phyloP scores from a whole-genome alignment of 1,140 invertebrate genomes.

The Sitodiplosis mosellana region DNA sequence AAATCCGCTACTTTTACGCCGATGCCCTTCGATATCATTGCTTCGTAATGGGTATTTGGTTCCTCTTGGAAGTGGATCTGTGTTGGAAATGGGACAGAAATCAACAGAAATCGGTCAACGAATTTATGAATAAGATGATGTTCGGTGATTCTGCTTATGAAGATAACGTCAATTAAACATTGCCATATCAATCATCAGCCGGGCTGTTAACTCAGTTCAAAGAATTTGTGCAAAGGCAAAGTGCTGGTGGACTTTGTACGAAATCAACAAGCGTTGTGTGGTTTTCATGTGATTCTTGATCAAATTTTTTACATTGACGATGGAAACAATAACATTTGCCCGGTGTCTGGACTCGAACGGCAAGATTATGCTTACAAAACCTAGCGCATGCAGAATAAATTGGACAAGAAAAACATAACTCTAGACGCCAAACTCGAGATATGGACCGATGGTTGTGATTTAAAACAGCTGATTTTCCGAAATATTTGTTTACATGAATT shows the following conservation, averaged over 20 bases:
- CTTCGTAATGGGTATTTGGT: conserved; percentile 54
- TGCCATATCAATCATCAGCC: conserved; percentile 53
- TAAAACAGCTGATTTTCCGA: too few species aligned
- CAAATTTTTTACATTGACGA: conserved; percentile 53
- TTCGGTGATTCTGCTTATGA: too few species aligned
- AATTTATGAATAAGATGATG: too few species aligned
- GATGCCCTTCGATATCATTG: conserved; percentile 50
- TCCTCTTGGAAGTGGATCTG: conserved; percentile 53
- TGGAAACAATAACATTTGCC: conserved; percentile 63
- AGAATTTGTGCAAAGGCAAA: conserved; percentile 60
- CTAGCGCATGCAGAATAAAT: too few species aligned
- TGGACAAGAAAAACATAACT: too few species aligned
- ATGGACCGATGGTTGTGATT: too few species aligned
- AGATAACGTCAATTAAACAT: too few species aligned
- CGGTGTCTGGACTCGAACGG: conserved; percentile 37
- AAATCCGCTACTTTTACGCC: conserved; percentile 55
- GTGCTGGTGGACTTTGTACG: conserved; percentile 43
- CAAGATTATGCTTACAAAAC: conserved; percentile 43
- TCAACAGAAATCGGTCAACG: too few species aligned
- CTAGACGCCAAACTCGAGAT: too few species aligned
- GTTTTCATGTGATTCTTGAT: conserved; percentile 31
- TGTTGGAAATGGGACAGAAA: conserved; percentile 42
- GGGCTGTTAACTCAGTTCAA: conserved; percentile 46
- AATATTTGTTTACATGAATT: too few species aligned
- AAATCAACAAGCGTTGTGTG: conserved; percentile 24